phyloP scores from a whole-genome alignment of 2,888 invertebrate genomes.

The Troides aeacus region DNA sequence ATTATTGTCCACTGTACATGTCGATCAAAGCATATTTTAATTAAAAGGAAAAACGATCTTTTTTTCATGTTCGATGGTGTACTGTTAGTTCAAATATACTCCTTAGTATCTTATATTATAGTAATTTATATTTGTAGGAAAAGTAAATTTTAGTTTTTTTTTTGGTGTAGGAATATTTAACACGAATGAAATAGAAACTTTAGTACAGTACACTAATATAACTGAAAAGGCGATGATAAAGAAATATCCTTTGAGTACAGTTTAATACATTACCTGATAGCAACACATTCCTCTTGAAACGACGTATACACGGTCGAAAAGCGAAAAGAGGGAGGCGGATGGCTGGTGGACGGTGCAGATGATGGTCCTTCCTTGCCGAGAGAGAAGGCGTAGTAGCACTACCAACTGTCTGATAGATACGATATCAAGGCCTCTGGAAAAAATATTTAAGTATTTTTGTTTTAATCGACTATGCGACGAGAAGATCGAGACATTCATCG shows the following conservation, averaged over 20 bases:
- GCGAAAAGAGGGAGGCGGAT: conserved; percentile 86
- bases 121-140: too few species aligned
- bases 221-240: not conserved
- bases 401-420: conserved; percentile 87
- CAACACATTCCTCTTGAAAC: conserved; percentile 79
- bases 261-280: conserved; percentile 65
- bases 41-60: too few species aligned
- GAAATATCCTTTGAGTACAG: not conserved
- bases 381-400: conserved; percentile 83
- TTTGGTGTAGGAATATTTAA: too few species aligned
- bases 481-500: too few species aligned
- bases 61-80: too few species aligned
- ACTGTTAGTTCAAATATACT: too few species aligned
- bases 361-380: conserved; percentile 86
- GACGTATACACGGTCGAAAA: conserved; percentile 87
- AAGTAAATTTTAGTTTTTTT: too few species aligned
- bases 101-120: too few species aligned
- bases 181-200: too few species aligned
- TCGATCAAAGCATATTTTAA: too few species aligned
- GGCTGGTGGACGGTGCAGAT: conserved; percentile 91
- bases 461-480: too few species aligned
- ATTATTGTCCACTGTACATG: too few species aligned
- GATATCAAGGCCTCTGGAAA: conserved; percentile 84
- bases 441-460: not conserved
- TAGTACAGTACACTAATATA: not conserved